A percentile compares a stretch with the other conserved stretches of the same genome.
Evolutionary conservation across 2,888 invertebrate genomes (phyloP).

Genomic region (Athalia rosae): DNA sequence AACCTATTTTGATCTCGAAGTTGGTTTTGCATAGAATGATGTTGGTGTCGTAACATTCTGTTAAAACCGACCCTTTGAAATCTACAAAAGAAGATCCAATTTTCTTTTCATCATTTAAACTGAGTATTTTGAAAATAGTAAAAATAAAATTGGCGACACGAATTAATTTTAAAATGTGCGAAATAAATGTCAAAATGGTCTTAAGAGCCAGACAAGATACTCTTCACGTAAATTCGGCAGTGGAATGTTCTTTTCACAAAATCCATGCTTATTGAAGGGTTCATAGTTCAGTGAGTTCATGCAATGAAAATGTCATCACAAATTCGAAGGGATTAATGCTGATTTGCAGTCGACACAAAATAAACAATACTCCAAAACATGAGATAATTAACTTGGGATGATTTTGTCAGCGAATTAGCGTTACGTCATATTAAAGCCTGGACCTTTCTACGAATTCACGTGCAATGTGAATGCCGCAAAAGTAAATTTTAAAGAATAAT

Average conservation of each 20-base stretch:
- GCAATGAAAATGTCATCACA: neutral
- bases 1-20: conserved; percentile 78
- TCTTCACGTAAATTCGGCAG: too few relatives aligned
- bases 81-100: conserved; percentile 48
- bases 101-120: neutral
- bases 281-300: neutral
- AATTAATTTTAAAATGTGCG: too few relatives aligned
- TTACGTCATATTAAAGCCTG: conserved; percentile 12
- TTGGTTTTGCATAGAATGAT: conserved; percentile 81
- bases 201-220: too few relatives aligned
- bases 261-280: neutral
- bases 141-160: too few relatives aligned
- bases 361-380: conserved; percentile 26
- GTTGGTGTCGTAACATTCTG: conserved; percentile 77
- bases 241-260: too few relatives aligned
- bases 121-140: too few relatives aligned
- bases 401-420: conserved; percentile 4
- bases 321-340: neutral
- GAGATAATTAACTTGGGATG: conserved; percentile 33
- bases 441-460: conserved; percentile 18
- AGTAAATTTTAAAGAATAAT: conserved; percentile 21
- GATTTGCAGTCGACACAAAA: conserved; percentile 25
- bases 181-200: too few relatives aligned
- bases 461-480: conserved; percentile 15
- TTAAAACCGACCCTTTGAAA: conserved; percentile 64